phyloP scores from a whole-genome alignment of 2,888 invertebrate species.

The Drosophila conformis region DNA sequence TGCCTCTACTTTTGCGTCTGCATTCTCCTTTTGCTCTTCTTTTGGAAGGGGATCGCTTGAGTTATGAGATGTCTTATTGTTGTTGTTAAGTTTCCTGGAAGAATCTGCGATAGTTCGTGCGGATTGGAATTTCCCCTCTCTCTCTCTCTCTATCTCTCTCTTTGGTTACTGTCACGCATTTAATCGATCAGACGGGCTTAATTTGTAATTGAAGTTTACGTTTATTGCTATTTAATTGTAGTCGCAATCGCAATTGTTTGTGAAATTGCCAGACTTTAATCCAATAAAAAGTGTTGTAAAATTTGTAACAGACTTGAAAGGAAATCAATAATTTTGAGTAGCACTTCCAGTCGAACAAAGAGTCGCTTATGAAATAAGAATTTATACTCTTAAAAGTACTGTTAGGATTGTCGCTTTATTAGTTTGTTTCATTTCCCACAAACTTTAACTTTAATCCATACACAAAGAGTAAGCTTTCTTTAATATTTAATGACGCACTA shows the following conservation, averaged over 20 bases:
- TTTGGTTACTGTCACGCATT: conserved; percentile 50
- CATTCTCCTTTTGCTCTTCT: conserved; percentile 7
- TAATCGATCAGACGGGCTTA: conserved; percentile 52
- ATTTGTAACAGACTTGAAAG: conserved; percentile 12
- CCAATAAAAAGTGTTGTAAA: conserved; percentile 29
- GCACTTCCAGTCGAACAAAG: neutral
- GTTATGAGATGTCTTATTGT: conserved; percentile 7
- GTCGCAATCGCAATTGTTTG: conserved; percentile 24
- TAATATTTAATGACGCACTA: neutral
- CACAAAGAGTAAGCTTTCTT: conserved; percentile 2
- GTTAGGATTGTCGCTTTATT: neutral
- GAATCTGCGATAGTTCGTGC: conserved; percentile 27
- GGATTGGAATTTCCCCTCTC: neutral
- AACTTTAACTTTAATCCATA: neutral
- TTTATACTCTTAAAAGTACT: neutral
- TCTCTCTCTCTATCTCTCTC: neutral
- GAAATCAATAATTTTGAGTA: conserved; percentile 19
- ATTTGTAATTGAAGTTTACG: conserved; percentile 68
- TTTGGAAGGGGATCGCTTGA: conserved; percentile 3
- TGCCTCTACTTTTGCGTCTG: conserved; percentile 1
- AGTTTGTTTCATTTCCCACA: neutral
- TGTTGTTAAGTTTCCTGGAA: conserved; percentile 35
- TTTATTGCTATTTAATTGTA: conserved; percentile 70
- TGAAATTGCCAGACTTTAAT: conserved; percentile 27
- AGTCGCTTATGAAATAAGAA: neutral